These are phyloP conservation scores for Trachymyrmex cornetzi DNA, from an alignment of 1,140 invertebrate genomes.

Conservation along the genomic window DNA sequence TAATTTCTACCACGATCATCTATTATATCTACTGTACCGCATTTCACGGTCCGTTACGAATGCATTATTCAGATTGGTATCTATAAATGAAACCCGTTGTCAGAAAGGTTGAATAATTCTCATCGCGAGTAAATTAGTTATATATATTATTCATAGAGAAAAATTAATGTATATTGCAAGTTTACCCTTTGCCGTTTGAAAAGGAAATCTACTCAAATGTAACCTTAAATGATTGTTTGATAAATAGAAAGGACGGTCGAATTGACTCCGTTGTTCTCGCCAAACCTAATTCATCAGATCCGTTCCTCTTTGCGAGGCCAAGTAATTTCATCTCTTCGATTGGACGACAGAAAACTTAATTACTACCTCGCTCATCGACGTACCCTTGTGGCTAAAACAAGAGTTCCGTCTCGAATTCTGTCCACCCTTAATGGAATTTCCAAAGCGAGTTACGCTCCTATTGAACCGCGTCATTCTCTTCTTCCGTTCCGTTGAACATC, in stretches of 20 bases:
- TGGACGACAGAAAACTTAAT: slow-evolving; percentile 59
- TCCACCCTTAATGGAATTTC: slow-evolving; percentile 37
- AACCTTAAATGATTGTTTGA: slow-evolving; percentile 2
- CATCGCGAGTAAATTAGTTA: slow-evolving; percentile 22
- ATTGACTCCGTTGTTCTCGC: slow-evolving; percentile 23
- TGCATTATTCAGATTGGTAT: slow-evolving; percentile 46
- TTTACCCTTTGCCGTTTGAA: not conserved
- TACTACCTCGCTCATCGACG: slow-evolving; percentile 35
- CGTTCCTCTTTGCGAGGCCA: slow-evolving; percentile 18
- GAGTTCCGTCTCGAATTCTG: slow-evolving; percentile 25
- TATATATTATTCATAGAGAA: slow-evolving; percentile 13
- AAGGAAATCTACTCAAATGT: not conserved
- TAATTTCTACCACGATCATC: slow-evolving; percentile 61
- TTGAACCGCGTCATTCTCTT: slow-evolving; percentile 46
- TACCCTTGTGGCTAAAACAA: slow-evolving; percentile 35
- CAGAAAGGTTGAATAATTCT: slow-evolving; percentile 52
- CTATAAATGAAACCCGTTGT: slow-evolving; percentile 17
- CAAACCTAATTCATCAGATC: slow-evolving; percentile 38
- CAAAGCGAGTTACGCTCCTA: slow-evolving; percentile 50
- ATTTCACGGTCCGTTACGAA: slow-evolving; percentile 55
- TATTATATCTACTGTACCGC: slow-evolving; percentile 35
- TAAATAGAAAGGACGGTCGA: not conserved
- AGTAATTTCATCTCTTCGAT: slow-evolving; percentile 60
- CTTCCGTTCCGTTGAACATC: slow-evolving; percentile 10
- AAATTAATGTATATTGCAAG: not conserved